These are phyloP conservation scores for Pachyuromys duprasi DNA, from an alignment of 2,797 vertebrate genomes.

Conservation along the genomic window DNA sequence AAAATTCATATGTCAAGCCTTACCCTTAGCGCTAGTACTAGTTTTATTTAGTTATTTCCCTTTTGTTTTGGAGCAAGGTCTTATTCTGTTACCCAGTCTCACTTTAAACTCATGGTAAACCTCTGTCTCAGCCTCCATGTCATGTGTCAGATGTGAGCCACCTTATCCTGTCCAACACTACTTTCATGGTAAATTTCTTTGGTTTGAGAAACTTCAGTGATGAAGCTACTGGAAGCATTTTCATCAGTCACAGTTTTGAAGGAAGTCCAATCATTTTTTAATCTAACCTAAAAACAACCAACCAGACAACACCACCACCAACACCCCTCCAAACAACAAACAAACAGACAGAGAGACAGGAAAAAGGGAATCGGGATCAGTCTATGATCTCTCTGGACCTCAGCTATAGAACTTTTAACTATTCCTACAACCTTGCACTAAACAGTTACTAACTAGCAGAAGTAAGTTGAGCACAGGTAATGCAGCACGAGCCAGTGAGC, in stretches of 20 bases:
- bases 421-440: not conserved
- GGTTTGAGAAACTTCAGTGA: slow-evolving; percentile 1
- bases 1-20: not conserved
- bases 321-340: too few relatives aligned
- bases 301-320: not conserved
- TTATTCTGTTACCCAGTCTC: not conserved
- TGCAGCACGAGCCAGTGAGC: not conserved
- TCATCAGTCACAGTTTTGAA: slow-evolving; percentile 16
- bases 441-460: not conserved
- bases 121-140: not conserved
- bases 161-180: not conserved
- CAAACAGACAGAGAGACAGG: not conserved
- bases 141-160: not conserved
- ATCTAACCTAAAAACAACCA: not conserved
- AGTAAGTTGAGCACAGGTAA: not conserved
- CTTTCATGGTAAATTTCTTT: slow-evolving; percentile 24
- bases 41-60: not conserved
- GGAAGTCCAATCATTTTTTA: slow-evolving; percentile 7
- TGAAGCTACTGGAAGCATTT: slow-evolving; percentile 26
- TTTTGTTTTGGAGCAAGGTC: not conserved
- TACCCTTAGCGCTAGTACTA: not conserved
- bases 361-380: slow-evolving; percentile 3
- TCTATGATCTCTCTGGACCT: not conserved
- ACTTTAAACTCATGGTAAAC: not conserved
- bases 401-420: not conserved